A percentile compares a stretch with the other conserved stretches of the same genome.
phyloP scores from a whole-genome alignment of 2,797 vertebrate species.

The Peromyscus attwateri region DNA sequence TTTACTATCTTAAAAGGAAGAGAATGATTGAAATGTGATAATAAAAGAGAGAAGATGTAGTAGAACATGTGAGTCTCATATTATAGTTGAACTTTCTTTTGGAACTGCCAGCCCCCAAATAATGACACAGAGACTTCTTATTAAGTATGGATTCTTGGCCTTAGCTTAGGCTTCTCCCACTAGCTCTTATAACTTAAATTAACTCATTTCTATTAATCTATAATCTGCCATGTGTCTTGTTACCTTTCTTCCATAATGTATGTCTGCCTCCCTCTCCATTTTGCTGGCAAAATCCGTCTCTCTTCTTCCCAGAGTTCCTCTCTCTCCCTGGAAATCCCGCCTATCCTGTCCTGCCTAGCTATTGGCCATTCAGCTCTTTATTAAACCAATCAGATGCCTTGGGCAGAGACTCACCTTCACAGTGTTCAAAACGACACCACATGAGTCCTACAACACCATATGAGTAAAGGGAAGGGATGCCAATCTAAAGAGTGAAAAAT shows the following conservation, averaged over 20 bases:
- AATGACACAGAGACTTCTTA: too few species aligned
- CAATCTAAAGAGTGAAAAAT: neutral
- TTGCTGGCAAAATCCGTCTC: too few species aligned
- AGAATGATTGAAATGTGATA: neutral
- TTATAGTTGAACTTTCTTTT: neutral
- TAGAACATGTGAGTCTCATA: neutral
- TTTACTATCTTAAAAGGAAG: neutral
- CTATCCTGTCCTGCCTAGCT: neutral
- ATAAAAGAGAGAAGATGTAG: conserved; percentile 18
- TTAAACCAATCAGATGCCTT: neutral
- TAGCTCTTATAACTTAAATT: too few species aligned
- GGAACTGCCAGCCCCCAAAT: too few species aligned
- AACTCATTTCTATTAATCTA: too few species aligned
- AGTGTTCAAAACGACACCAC: neutral
- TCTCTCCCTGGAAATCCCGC: neutral
- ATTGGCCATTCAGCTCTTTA: neutral
- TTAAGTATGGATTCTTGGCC: too few species aligned
- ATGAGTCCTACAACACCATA: neutral
- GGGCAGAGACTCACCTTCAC: neutral
- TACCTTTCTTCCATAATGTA: too few species aligned
- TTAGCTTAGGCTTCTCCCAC: too few species aligned
- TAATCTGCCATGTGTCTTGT: too few species aligned
- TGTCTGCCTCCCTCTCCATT: too few species aligned
- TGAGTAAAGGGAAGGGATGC: neutral
- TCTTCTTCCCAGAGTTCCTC: too few species aligned